Evolutionary conservation across 2,888 invertebrate species (phyloP).

Genomic region (Drosophila seclusa): DNA sequence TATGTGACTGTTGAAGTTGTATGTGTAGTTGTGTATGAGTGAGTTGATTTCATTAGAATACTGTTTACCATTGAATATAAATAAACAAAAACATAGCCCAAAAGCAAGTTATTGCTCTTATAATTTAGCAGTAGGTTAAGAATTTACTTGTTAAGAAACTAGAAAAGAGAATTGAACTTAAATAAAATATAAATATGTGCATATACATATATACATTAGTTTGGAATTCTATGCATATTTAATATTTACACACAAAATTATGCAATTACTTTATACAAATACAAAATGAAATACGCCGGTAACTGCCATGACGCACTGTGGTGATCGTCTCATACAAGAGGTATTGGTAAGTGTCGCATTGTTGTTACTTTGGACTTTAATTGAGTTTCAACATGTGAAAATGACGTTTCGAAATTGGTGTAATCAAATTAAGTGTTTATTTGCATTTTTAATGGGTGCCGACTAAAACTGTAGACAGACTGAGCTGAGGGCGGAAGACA

Average conservation of each 20-base stretch:
- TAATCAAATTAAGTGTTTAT: constrained; percentile 62
- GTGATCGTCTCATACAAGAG: constrained; percentile 23
- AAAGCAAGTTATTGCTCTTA: neutral
- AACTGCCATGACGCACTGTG: constrained; percentile 38
- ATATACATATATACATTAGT: neutral
- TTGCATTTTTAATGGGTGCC: constrained; percentile 41
- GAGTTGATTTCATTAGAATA: neutral
- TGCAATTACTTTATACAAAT: neutral
- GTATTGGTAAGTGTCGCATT: constrained; percentile 51
- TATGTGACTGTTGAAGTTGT: constrained; percentile 20
- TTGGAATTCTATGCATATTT: neutral
- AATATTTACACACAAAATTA: neutral
- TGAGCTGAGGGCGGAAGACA: neutral
- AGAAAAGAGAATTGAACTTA: neutral
- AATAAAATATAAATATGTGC: neutral
- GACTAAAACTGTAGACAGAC: neutral
- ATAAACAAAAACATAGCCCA: neutral
- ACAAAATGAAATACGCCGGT: neutral
- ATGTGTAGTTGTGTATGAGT: neutral
- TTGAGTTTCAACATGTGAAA: constrained; percentile 55
- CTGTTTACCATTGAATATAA: neutral
- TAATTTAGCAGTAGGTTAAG: neutral
- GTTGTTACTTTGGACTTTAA: constrained; percentile 71
- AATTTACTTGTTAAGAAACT: neutral
- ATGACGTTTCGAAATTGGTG: constrained; percentile 65